Evolutionary conservation across 2,113 vertebrate species (phyloP).

Genomic region (Nymphicus hollandicus): DNA sequence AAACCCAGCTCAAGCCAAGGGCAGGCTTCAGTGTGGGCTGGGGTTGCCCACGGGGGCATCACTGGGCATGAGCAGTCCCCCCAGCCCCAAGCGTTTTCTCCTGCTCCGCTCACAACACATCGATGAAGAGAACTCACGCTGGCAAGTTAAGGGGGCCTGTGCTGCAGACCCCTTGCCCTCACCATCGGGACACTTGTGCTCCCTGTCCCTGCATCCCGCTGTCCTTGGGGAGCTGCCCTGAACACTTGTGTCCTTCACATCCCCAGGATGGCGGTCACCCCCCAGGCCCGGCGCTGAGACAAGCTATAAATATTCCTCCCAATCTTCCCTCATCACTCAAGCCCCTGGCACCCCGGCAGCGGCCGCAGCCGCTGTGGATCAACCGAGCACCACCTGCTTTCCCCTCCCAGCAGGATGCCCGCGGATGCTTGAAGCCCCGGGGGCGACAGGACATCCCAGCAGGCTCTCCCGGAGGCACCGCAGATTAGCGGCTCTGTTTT

Average conservation of each 20-base stretch:
- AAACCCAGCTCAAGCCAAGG: neutral
- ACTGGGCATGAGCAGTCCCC: neutral
- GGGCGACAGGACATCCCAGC: neutral
- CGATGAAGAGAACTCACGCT: fast-evolving
- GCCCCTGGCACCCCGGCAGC: neutral
- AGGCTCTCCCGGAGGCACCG: conserved; percentile 9
- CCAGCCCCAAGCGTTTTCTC: neutral
- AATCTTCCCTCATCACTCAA: neutral
- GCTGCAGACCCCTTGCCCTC: neutral
- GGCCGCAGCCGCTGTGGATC: neutral
- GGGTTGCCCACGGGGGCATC: neutral
- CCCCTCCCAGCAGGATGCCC: neutral
- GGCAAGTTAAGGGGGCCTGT: fast-evolving
- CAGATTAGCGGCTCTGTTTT: conserved; percentile 47
- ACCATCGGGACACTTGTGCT: fast-evolving
- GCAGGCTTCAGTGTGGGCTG: neutral
- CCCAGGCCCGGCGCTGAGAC: neutral
- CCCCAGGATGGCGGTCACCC: fast-evolving
- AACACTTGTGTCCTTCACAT: neutral
- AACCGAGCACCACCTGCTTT: conserved; percentile 40
- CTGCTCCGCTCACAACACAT: neutral
- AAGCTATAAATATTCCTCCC: conserved; percentile 27
- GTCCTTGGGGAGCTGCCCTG: neutral
- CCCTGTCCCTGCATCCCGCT: neutral
- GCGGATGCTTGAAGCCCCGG: neutral